Base-by-base conservation (phyloP, 2,113 vertebrate species). In the Chauna torquata region DNA sequence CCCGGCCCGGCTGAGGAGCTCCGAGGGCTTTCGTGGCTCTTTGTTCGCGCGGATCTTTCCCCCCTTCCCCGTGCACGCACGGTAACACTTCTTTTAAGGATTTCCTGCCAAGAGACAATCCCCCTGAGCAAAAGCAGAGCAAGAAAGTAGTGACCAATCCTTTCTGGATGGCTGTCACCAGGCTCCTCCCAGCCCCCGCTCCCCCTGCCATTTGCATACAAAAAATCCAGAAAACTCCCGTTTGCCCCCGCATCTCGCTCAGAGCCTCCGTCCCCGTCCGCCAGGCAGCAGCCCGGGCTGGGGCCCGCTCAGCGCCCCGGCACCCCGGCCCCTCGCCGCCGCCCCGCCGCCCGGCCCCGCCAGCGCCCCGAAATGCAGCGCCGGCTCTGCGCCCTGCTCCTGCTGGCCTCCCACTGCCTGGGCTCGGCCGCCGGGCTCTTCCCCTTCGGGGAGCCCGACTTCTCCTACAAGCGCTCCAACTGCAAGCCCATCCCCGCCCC, bases 401-500 rank as follows among this genome's bases (percentile, higher is more conserved):
- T 97, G 42, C 95, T 99, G 34, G 94, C 98, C 45, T 92, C 98
- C n/a, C 98, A 98, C 64, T 98, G 97, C 96, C 47, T 98, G 96
- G 98, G 98, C 80, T 98, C 98, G 6, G 98, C 98, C 71, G 98
- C 98, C 47, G 99, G 98, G 97, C 97, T 99, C 76, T 99, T 99
- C 77, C 96, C 96, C 50, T 99, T 99, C 79, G 99, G 99, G 58
- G 99, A 99, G 91, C 97, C 98, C 47, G 99, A 99, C 38, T 97
- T 99, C 74, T 99, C 99, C 82, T 98, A 98, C 98, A 99, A 99
- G 95, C 98, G 99, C 96, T 99, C 98, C 94, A 99, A 99, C 86
- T 99, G 99, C 98, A 99, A 99, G 94, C 97, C 98, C 54, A 99
- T 99, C 83, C 99, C 99, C 6, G 97, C 98, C 38, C 99, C 98